Conservation (phyloP, 2,113 vertebrate species). For the Euleptes europaea region DNA sequence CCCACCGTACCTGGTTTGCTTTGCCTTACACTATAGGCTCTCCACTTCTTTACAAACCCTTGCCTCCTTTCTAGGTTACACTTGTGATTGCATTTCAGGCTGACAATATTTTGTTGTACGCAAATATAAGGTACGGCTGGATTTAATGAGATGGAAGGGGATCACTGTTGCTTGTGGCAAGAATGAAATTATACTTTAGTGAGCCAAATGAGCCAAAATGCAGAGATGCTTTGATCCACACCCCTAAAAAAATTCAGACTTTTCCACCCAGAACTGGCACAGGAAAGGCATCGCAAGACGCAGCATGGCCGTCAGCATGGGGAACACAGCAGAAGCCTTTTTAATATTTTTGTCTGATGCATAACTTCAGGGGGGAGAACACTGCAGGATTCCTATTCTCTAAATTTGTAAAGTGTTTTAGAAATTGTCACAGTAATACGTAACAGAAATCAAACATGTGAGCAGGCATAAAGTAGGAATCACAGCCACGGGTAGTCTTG, state of each 20-base stretch:
- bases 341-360: background rate
- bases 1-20: too few species aligned
- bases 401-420: background rate
- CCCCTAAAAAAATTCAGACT: background rate
- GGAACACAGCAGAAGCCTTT: background rate
- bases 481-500: background rate
- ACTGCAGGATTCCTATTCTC: background rate
- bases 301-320: background rate
- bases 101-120: background rate
- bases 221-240: constrained; percentile 6
- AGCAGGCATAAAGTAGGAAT: background rate
- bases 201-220: background rate
- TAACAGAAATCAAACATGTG: background rate
- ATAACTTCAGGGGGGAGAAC: background rate
- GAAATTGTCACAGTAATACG: background rate
- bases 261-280: background rate
- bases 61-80: background rate
- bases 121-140: background rate
- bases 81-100: too few species aligned
- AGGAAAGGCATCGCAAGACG: background rate
- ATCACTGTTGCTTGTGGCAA: background rate
- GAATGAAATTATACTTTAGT: background rate
- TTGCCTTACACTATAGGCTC: background rate
- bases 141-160: background rate
- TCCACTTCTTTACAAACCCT: background rate